A percentile compares a stretch with the other conserved stretches of the same genome.
Conservation (phyloP, 2,888 invertebrate genomes). For the Tigriopus californicus region DNA sequence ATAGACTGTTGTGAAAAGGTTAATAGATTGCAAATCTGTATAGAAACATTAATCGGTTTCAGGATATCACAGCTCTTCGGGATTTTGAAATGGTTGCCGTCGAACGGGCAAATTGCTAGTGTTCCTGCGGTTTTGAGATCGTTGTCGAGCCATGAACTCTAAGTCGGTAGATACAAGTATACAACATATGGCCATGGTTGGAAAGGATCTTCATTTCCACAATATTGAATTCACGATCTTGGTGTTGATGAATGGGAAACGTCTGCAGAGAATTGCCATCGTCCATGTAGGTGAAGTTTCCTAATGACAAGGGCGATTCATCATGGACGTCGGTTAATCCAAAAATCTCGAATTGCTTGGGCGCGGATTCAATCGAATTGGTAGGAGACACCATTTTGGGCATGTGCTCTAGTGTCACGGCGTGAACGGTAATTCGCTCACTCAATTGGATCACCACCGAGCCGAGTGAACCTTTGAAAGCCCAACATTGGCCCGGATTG, state of each 20-base stretch:
- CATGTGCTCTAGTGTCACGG: conserved; percentile 81
- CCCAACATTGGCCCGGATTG: conserved; percentile 89
- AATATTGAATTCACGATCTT: conserved; percentile 27
- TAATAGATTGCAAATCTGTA: no score
- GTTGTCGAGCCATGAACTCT: conserved; percentile 61
- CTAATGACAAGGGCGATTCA: conserved; percentile 53
- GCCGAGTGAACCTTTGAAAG: conserved; percentile 78
- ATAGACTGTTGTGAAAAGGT: no score
- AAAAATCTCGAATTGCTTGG: conserved; percentile 71
- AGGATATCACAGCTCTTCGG: no score
- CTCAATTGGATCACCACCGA: conserved; percentile 62
- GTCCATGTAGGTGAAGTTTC: conserved; percentile 60
- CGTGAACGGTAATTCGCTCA: conserved; percentile 45
- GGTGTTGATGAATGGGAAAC: conserved; percentile 31
- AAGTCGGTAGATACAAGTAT: conserved; percentile 91
- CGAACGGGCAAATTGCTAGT: no score
- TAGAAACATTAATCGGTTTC: no score
- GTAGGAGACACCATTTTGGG: conserved; percentile 57
- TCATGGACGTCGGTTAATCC: conserved; percentile 63
- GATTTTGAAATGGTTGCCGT: no score
- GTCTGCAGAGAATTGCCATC: conserved; percentile 26
- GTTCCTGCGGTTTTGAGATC: no score
- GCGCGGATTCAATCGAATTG: conserved; percentile 75
- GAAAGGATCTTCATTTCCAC: conserved; percentile 71
- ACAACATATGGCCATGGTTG: conserved; percentile 87